These are phyloP conservation scores for Dasypolia templi DNA, from an alignment of 2,888 invertebrate genomes.

Conservation along the genomic window DNA sequence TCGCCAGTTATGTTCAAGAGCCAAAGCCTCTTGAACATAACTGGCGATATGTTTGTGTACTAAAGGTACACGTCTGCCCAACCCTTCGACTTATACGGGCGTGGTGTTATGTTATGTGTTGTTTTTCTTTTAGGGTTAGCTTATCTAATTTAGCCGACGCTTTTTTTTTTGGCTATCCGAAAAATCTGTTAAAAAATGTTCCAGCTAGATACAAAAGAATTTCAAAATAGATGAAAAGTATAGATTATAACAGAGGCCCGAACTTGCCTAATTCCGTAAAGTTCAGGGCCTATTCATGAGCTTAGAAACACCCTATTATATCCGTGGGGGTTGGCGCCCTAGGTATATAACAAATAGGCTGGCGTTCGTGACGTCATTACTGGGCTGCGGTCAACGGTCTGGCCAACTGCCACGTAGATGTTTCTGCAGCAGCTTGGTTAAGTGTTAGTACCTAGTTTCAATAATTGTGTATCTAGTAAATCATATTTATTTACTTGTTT, in stretches of 20 bases:
- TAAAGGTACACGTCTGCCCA: too few relatives aligned
- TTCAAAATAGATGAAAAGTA: background rate
- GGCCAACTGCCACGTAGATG: background rate
- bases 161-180: background rate
- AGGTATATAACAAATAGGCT: constrained; percentile 28
- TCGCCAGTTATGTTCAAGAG: too few relatives aligned
- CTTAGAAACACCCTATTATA: constrained; percentile 17
- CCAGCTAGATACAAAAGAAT: background rate
- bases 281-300: constrained; percentile 43
- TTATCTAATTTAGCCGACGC: too few relatives aligned
- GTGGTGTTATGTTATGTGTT: too few relatives aligned
- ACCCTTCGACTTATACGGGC: too few relatives aligned
- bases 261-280: constrained; percentile 4
- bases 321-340: constrained; percentile 14
- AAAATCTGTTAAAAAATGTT: background rate
- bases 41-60: too few relatives aligned
- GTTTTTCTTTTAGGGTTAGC: too few relatives aligned
- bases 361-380: constrained; percentile 38
- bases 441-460: too few relatives aligned
- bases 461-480: too few relatives aligned
- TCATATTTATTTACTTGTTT: too few relatives aligned
- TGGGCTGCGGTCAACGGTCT: constrained; percentile 44
- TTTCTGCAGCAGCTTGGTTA: constrained; percentile 12
- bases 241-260: constrained; percentile 18
- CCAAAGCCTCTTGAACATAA: too few relatives aligned